These are phyloP conservation scores for Mastigias papua DNA, from an alignment of 30 jellyfish, hydroid and myxozoan species.

Conservation along the genomic window DNA sequence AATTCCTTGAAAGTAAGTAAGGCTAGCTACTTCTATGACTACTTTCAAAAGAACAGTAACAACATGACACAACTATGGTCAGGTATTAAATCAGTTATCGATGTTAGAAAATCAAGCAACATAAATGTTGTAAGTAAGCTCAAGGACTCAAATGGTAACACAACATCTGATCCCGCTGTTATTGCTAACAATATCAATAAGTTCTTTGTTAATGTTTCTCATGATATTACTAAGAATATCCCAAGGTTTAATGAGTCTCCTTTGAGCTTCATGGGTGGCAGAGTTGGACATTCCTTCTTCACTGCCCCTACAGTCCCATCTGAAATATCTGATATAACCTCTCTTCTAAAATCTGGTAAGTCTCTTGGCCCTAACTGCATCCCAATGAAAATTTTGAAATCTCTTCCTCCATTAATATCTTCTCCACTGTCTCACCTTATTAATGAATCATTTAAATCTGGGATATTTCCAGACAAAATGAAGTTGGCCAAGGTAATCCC, in stretches of 20 bases:
- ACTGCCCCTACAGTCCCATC: not conserved
- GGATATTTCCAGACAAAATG: conserved; percentile 28
- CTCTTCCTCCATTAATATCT: conserved; percentile 12
- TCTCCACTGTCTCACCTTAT: conserved; percentile 6
- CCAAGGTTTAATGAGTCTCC: not conserved
- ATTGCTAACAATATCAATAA: no score
- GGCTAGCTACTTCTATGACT: no score
- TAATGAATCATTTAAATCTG: conserved; percentile 18
- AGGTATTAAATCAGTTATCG: no score
- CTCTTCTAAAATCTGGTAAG: not conserved
- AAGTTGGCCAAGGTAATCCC: not conserved
- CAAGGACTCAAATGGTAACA: no score
- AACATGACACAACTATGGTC: no score
- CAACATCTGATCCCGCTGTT: no score
- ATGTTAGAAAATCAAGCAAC: no score
- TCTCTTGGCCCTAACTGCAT: not conserved
- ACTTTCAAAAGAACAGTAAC: no score
- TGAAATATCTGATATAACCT: not conserved
- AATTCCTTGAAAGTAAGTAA: no score
- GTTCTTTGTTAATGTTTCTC: no score
- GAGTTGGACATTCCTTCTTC: not conserved
- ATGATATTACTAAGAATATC: no score
- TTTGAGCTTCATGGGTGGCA: not conserved
- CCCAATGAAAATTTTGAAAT: conserved; percentile 23
- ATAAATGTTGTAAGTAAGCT: no score